Conservation (phyloP, 2,888 invertebrate genomes). For the Bruchidius siliquastri region DNA sequence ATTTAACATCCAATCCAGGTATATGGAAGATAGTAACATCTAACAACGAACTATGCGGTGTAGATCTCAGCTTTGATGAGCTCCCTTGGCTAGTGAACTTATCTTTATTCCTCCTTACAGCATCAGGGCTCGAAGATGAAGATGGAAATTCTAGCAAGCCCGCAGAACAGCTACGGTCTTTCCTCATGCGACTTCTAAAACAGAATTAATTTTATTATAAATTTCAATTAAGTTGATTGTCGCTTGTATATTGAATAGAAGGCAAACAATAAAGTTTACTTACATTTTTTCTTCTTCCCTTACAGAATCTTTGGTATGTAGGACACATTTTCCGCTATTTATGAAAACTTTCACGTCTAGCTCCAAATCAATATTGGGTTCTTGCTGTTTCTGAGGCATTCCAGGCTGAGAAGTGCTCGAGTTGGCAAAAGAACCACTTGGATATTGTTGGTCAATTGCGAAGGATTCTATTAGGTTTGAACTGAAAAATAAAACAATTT, state of each 20-base stretch:
- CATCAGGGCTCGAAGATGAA: conserved; percentile 44
- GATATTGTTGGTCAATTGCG: conserved; percentile 18
- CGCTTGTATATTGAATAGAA: too few relatives aligned
- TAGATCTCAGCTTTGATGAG: conserved; percentile 40
- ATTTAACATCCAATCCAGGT: conserved; percentile 77
- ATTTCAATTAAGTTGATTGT: background rate
- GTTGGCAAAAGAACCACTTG: background rate
- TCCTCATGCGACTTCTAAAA: conserved; percentile 58
- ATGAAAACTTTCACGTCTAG: conserved; percentile 94
- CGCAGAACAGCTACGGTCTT: conserved; percentile 57
- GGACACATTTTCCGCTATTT: conserved; percentile 93
- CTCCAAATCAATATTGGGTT: conserved; percentile 93
- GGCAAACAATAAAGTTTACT: too few relatives aligned
- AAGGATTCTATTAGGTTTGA: conserved; percentile 28
- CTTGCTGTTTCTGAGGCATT: conserved; percentile 56
- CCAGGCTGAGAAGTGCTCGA: conserved; percentile 22
- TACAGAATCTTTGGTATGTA: conserved; percentile 82
- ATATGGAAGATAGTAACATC: conserved; percentile 87
- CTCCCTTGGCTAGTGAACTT: conserved; percentile 38
- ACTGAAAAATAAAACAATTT: too few relatives aligned
- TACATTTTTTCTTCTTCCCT: conserved; percentile 63
- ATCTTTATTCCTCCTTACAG: conserved; percentile 43
- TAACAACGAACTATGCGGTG: conserved; percentile 48
- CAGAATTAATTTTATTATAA: background rate
- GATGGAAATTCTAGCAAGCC: conserved; percentile 43